Evolutionary conservation across 2,888 invertebrate genomes (phyloP).

Genomic region (Callyntrura sp.): DNA sequence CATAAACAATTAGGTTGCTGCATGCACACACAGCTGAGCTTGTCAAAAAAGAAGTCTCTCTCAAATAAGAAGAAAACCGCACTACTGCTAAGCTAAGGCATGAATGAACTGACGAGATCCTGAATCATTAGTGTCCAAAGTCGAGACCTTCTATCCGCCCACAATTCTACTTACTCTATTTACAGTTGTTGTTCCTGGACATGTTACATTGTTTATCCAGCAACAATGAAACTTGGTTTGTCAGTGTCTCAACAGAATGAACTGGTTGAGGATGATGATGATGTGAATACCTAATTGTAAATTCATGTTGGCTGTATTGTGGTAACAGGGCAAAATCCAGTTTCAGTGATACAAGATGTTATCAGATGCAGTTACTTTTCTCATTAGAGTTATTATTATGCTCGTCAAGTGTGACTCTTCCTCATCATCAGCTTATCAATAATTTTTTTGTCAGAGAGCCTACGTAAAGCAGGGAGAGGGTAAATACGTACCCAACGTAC

Average conservation of each 20-base stretch:
- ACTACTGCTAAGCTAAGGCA: background rate
- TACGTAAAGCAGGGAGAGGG: background rate
- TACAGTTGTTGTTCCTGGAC: slow-evolving; percentile 40
- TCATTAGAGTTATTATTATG: slow-evolving; percentile 65
- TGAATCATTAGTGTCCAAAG: slow-evolving; percentile 28
- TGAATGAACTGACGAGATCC: slow-evolving; percentile 42
- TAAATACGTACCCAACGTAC: background rate
- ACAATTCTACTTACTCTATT: slow-evolving; percentile 52
- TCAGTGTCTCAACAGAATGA: slow-evolving; percentile 25
- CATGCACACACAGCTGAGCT: slow-evolving; percentile 50
- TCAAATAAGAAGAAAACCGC: slow-evolving; percentile 37
- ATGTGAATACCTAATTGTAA: slow-evolving; percentile 62
- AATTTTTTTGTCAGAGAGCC: background rate
- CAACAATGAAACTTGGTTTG: slow-evolving; percentile 38
- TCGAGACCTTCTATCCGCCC: slow-evolving; percentile 38
- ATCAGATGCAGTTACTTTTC: slow-evolving; percentile 64
- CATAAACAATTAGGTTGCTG: slow-evolving; percentile 71
- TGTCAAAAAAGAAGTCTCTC: slow-evolving; percentile 24
- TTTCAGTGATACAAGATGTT: slow-evolving; percentile 65
- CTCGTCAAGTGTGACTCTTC: slow-evolving; percentile 61
- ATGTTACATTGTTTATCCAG: slow-evolving; percentile 13
- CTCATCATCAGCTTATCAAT: slow-evolving; percentile 33
- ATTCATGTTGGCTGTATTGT: slow-evolving; percentile 54
- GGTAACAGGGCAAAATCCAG: slow-evolving; percentile 53
- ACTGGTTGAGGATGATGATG: background rate